phyloP scores from a whole-genome alignment of 2,797 vertebrate species.

The Gambusia yucatana region DNA sequence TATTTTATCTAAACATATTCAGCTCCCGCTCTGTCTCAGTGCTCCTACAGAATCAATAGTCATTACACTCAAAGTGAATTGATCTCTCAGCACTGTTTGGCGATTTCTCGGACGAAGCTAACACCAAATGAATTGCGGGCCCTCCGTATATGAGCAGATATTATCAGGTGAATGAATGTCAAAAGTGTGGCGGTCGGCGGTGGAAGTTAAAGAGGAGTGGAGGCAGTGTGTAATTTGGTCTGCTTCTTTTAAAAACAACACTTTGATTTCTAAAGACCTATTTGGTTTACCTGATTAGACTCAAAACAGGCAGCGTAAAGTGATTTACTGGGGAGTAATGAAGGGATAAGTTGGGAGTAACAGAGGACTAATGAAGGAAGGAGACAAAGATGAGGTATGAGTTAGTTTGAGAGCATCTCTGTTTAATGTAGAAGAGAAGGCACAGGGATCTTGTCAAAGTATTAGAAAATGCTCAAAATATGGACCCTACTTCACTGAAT shows the following conservation, averaged over 20 bases:
- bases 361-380: constrained; percentile 49
- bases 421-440: neutral
- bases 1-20: constrained; percentile 78
- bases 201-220: constrained; percentile 26
- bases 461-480: constrained; percentile 41
- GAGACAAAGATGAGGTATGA: constrained; percentile 56
- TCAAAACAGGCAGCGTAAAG: constrained; percentile 8
- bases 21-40: constrained; percentile 60
- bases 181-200: constrained; percentile 16
- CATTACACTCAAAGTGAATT: constrained; percentile 73
- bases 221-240: constrained; percentile 50
- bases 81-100: constrained; percentile 71
- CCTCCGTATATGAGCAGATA: constrained; percentile 19
- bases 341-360: constrained; percentile 41
- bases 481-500: neutral
- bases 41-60: constrained; percentile 75
- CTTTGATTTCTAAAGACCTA: constrained; percentile 12
- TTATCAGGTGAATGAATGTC: constrained; percentile 59
- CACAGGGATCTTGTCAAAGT: constrained; percentile 23
- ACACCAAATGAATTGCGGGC: constrained; percentile 62
- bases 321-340: constrained; percentile 31
- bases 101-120: constrained; percentile 70
- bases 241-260: constrained; percentile 26
- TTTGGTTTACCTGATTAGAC: constrained; percentile 25
- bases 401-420: constrained; percentile 23